These are phyloP conservation scores for Heliconius himera DNA, from an alignment of 1,140 invertebrate genomes.

Conservation along the genomic window DNA sequence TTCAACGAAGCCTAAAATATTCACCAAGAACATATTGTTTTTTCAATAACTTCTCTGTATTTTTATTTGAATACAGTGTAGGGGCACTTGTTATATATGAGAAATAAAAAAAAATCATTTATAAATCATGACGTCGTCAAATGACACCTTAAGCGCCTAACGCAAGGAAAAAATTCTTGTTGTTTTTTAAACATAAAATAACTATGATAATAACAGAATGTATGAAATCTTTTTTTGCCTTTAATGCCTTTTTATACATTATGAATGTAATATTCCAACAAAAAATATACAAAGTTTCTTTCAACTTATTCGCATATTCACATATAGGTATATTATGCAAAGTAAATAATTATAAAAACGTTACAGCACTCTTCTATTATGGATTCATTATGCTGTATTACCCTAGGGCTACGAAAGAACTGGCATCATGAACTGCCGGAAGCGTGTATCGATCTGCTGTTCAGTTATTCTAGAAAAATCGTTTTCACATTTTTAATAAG, in stretches of 20 bases:
- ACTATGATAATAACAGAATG: too few relatives aligned
- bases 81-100: not conserved
- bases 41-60: not conserved
- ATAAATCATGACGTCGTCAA: not conserved
- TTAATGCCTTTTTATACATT: too few relatives aligned
- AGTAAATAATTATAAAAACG: constrained; percentile 1
- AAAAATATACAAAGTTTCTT: not conserved
- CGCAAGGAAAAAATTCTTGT: too few relatives aligned
- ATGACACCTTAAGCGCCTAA: not conserved
- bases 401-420: not conserved
- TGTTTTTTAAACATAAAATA: too few relatives aligned
- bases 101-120: too few relatives aligned
- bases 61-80: not conserved
- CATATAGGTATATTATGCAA: not conserved
- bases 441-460: not conserved
- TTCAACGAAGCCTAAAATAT: not conserved
- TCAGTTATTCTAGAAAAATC: not conserved
- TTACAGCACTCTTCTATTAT: not conserved
- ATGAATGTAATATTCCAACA: too few relatives aligned
- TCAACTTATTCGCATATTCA: not conserved
- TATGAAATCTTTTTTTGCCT: too few relatives aligned
- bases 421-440: not conserved
- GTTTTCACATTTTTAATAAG: not conserved
- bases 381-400: not conserved
- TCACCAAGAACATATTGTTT: not conserved